Evolutionary conservation across 2,888 invertebrate species (phyloP), one percentile per base, ranked within the genome.

Genomic region (Tenthredo notha): DNA sequence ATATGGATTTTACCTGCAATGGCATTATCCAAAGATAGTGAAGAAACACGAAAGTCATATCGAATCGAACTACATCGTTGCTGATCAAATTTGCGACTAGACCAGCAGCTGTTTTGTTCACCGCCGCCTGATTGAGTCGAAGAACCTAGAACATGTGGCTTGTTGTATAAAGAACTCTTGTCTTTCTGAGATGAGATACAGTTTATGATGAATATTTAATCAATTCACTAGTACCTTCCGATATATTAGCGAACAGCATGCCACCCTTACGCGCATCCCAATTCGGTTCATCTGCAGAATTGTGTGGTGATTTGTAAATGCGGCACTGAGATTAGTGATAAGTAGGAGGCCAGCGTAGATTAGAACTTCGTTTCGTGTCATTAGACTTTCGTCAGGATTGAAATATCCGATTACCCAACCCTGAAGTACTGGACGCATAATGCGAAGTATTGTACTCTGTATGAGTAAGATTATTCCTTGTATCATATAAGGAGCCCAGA

Each of bases 11-110:
- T 21, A 95, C 95, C 92, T 96, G 96, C 10, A 97, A 91, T 0
- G 98, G 98, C 87, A 97, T 96, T 54, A 98, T 95, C 98, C 98
- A 98, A 91, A 98, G 95, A 94, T 97, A 98, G 92, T 98, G 98
- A 9, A 98, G 94, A 92, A 96, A 98, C 84, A 97, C 95, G 86
- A 97, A 96, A 4, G 97, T 96, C 93, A 97, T 95, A 93, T 99
- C 99, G 91, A 99, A 97, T 61, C 98, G 96, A 92, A 97, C 97
- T 12, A 99, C 98, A 93, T 99, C 99, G 91, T 99, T 99, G 6
- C 98, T 98, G 84, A 99, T 95, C 6, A 99, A 94, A 94, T 99
- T 99, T 15, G 99, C 97, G 84, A 99, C 96, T 93, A 98, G 98
- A 0, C 99, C 99, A 0, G 97, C 96, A 0, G 98, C 96, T 0